phyloP scores from a whole-genome alignment of 1,140 invertebrate species.

The Brachionus calyciflorus region DNA sequence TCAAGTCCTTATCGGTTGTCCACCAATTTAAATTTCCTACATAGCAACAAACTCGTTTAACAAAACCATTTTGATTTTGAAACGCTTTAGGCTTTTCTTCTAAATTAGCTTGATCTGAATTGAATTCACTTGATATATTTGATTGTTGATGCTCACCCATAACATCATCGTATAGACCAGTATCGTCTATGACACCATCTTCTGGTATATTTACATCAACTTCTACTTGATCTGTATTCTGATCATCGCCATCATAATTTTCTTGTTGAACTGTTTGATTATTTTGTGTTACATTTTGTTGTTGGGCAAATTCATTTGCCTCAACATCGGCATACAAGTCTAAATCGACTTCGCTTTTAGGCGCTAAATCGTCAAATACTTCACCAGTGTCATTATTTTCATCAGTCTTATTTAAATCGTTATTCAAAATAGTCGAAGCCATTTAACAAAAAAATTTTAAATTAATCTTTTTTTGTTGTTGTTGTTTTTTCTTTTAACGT shows the following conservation, averaged over 20 bases:
- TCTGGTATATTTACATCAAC: slow-evolving; percentile 27
- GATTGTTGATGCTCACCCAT: slow-evolving; percentile 6
- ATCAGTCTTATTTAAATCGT: not conserved
- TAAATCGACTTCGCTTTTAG: slow-evolving; percentile 24
- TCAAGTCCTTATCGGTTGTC: slow-evolving; percentile 94
- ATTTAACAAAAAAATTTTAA: not conserved
- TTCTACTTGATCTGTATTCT: not conserved
- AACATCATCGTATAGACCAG: slow-evolving; percentile 32
- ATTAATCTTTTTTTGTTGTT: not conserved
- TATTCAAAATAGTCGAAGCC: not conserved
- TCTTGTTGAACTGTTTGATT: not conserved
- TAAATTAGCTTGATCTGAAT: not conserved
- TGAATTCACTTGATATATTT: not conserved
- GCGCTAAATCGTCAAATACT: not conserved
- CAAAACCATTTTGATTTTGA: not conserved
- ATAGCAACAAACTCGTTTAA: slow-evolving; percentile 13
- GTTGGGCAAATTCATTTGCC: not conserved
- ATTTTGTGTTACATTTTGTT: not conserved
- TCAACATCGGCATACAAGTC: slow-evolving; percentile 44
- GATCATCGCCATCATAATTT: not conserved
- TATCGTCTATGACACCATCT: slow-evolving; percentile 20
- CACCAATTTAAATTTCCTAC: slow-evolving; percentile 62
- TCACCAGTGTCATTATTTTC: slow-evolving; percentile 2
- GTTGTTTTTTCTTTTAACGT: not conserved
- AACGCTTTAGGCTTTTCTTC: not conserved